Conservation (phyloP, 2,113 vertebrate genomes). For the Scopus umbretta region DNA sequence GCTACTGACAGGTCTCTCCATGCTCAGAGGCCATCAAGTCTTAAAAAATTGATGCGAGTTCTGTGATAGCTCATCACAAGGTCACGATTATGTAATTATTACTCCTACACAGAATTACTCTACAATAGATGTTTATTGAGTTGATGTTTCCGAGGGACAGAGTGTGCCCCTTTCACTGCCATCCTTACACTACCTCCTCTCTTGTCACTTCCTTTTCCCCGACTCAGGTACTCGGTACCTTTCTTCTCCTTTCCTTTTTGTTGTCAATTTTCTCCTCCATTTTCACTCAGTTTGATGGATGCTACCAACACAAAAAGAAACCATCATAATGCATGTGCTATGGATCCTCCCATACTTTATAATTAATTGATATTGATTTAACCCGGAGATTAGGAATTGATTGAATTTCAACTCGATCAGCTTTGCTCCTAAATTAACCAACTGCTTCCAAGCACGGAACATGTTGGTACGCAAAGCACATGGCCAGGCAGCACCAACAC, state of each 20-base stretch:
- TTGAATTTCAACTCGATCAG: background rate
- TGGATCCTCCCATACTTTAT: background rate
- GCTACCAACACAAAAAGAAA: background rate
- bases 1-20: background rate
- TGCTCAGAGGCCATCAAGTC: background rate
- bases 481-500: background rate
- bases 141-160: background rate
- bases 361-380: conserved; percentile 54
- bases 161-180: background rate
- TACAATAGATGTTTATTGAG: background rate
- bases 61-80: background rate
- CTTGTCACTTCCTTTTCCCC: background rate
- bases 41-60: background rate
- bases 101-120: background rate
- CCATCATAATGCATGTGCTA: background rate
- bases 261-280: background rate
- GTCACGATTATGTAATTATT: background rate
- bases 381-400: conserved; percentile 23
- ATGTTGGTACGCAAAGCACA: background rate
- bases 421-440: background rate
- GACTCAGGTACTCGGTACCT: background rate
- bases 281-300: background rate
- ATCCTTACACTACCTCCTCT: background rate
- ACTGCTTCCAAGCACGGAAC: background rate
- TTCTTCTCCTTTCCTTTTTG: background rate